Percentiles rank a stretch among this genome's conserved stretches.
Conservation (phyloP, 2,113 vertebrate species). For the Bufo gargarizans region DNA sequence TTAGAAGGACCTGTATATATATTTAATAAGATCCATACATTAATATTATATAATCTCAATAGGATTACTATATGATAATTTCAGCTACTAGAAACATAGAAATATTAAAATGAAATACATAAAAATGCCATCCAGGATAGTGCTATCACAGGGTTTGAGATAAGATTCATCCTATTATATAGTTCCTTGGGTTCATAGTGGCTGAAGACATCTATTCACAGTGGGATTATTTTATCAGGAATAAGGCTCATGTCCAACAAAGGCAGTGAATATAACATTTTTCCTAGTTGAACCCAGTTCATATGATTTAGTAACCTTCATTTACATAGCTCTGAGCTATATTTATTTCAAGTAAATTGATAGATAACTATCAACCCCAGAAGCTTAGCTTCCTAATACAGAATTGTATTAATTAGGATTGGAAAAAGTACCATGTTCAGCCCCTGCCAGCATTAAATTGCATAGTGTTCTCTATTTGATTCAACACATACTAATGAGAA, state of each 20-base stretch:
- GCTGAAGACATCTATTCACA: background rate
- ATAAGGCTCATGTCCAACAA: slow-evolving; percentile 5
- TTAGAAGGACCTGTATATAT: no score
- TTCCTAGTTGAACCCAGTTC: background rate
- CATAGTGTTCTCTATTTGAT: background rate
- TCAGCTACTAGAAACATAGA: background rate
- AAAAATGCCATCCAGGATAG: background rate
- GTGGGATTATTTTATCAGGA: background rate
- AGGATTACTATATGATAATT: background rate
- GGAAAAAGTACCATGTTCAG: background rate
- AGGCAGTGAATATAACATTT: background rate
- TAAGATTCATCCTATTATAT: background rate
- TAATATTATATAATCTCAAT: background rate
- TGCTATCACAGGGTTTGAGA: background rate
- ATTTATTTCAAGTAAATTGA: background rate
- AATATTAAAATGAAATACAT: background rate
- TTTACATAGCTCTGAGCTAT: slow-evolving; percentile 2
- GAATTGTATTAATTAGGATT: background rate
- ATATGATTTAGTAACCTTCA: background rate
- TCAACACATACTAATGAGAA: slow-evolving; percentile 26
- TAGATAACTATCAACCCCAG: background rate
- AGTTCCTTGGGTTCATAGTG: background rate
- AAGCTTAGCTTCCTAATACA: background rate
- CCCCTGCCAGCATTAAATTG: background rate
- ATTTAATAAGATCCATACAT: no score